Evolutionary conservation across 2,113 vertebrate genomes (phyloP).

Genomic region (Indri indri): DNA sequence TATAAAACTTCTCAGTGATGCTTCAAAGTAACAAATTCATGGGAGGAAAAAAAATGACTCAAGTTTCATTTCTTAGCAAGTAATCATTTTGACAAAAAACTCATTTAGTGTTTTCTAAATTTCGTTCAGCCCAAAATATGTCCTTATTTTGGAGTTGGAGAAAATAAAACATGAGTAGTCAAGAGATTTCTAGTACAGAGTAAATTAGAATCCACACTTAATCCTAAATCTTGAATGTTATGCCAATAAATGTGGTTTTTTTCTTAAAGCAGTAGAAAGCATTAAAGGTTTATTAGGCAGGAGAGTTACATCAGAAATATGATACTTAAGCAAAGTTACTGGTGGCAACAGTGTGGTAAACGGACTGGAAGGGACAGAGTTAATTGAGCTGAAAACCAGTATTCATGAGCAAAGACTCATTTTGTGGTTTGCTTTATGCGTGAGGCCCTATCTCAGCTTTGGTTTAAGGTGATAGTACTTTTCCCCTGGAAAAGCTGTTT

Average conservation of each 20-base stretch:
- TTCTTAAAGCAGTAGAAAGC: not conserved
- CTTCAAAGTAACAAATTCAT: not conserved
- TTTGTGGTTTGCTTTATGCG: conserved; percentile 30
- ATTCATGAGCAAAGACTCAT: not conserved
- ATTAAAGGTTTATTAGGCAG: not conserved
- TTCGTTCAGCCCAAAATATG: not conserved
- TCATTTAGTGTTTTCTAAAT: not conserved
- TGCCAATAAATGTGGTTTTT: not conserved
- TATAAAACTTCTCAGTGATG: not conserved
- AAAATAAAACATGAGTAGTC: not conserved
- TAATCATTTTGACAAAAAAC: not conserved
- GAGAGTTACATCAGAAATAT: conserved; percentile 6
- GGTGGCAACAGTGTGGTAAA: not conserved
- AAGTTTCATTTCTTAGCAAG: not conserved
- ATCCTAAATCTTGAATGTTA: not conserved
- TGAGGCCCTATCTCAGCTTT: not conserved
- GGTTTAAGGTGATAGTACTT: not conserved
- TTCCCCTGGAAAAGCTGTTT: conserved; percentile 36
- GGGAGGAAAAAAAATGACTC: not conserved
- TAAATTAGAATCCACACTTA: not conserved
- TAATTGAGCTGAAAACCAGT: conserved; percentile 52
- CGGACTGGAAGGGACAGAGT: conserved; percentile 23
- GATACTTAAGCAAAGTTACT: conserved; percentile 21
- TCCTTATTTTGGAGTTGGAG: not conserved
- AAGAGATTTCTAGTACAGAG: not conserved